Evolutionary conservation across 2,797 vertebrate species (phyloP), one percentile per base, ranked within the genome.

Genomic region (Morus bassanus): DNA sequence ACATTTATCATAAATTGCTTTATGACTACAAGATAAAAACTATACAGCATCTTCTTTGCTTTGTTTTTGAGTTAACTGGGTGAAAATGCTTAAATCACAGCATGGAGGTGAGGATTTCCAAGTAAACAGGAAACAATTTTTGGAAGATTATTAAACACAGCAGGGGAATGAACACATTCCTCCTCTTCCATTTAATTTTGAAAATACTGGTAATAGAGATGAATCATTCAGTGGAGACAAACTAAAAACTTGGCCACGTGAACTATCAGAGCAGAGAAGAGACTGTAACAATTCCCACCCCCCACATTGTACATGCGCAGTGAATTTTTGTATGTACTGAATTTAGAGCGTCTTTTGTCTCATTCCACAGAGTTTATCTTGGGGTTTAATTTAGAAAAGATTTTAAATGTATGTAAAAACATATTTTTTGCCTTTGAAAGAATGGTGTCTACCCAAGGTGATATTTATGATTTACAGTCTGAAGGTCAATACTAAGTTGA

Each of bases 51-150:
- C 79, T 90, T 79, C 81, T 61, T 87, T 73, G 65, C 54, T 89
- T 89, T 88, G 65, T 69, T 90, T 95, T 88, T 59, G n/a, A 92
- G 69, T 90, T 74, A 96, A 73, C 30, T 53, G 46, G 68, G 60
- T 84, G 48, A 70, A 92, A 91, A 75, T 77, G 87, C 63, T 78
- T 95, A 82, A 92, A 93, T 87, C 67, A 63, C 82, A 94, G 86
- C 46, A 25, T 30, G 82, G 92, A 95, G 91, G 88, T 91, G 85
- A 79, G 92, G 68, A 83, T 92, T 82, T 95, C 92, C 82, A 70
- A 92, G 78, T 95, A 95, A 97, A 95, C 69, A 92, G 92, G 95
- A 96, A 96, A 91, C 88, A 91, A 84, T 93, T 93, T 95, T 84
- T 75, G 83, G 77, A 74, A 96, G 70, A 95, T 94, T 97, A 95